Conservation (phyloP, 1,140 invertebrate genomes). For the Sipha flava region DNA sequence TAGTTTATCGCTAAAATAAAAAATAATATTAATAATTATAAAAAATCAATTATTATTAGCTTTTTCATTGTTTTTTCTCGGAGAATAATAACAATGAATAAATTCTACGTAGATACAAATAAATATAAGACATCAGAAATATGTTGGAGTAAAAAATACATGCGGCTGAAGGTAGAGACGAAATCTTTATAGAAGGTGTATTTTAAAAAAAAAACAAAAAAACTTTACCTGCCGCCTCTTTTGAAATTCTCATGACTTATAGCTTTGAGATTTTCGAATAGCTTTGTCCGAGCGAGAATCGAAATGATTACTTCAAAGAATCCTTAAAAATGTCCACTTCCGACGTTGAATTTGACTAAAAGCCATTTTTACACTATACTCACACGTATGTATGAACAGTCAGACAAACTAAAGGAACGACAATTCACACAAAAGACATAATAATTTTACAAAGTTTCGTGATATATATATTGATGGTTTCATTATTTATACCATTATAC, state of each 20-base stretch:
- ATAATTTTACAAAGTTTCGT: not conserved
- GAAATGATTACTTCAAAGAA: not conserved
- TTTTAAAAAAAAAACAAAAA: not conserved
- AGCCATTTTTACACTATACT: not conserved
- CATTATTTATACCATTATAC: not conserved
- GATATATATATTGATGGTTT: not conserved
- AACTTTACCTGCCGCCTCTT: not conserved
- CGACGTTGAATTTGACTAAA: not conserved
- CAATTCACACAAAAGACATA: not conserved
- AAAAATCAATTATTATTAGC: too few relatives aligned
- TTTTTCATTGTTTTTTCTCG: too few relatives aligned
- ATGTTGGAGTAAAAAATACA: not conserved
- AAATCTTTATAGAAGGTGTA: not conserved
- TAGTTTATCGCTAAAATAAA: too few relatives aligned
- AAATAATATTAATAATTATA: too few relatives aligned
- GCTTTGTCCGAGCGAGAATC: constrained; percentile 17
- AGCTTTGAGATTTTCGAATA: not conserved
- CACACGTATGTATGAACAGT: not conserved
- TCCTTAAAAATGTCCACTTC: not conserved
- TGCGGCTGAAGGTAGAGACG: not conserved
- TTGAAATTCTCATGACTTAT: not conserved
- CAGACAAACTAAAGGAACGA: not conserved
- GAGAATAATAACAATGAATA: too few relatives aligned
- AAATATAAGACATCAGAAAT: not conserved
- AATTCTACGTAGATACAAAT: too few relatives aligned